Base-by-base conservation (phyloP, 2,113 vertebrate genomes). In the Alligator mississippiensis region DNA sequence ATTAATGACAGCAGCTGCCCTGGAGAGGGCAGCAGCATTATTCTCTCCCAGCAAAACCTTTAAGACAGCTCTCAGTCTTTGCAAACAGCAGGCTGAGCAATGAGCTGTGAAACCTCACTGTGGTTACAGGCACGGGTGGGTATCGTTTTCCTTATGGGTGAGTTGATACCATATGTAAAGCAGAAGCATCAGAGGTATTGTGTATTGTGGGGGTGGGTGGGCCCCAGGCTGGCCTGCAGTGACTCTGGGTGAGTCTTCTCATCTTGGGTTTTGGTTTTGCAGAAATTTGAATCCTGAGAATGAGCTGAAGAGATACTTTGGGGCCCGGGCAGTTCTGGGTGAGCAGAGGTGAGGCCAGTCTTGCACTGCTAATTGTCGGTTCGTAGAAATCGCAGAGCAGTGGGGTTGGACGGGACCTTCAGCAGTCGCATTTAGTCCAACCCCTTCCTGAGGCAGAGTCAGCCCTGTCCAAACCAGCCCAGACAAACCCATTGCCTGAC, bases 251-350 rank as follows among this genome's bases (percentile, higher is more conserved):
- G 55, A 11, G 16, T 90, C 96, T 91, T 87, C 27, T 94, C 83
- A 22, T 79, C 79, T 77, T 47, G 9, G 11, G 89, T 86, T 87
- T 25, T 21, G 57, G 28, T 70, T 90, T 81, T 92, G 82, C 84
- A 99, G 99, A 93, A 99, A 99, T 97, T 96, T 99, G 97, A 99
- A 99, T 96, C 98, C 99, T 83, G 99, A 99, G 93, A 99, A 98
- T 0, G 99, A 99, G 96, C 96, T 99, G 94, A 99, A 99, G 97
- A 98, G 99, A 96, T 99, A 99, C 95, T 99, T 99, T 62, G 99
- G 99, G 61, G 99, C 98, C 92, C 98, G 99, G 14, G 99, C 99
- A 5, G 98, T 99, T 88, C 97, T 99, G 2, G 99, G 99, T 10
- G 99, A 99, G 82, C 99, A 99, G 95, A 99, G 99, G 99, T 99